These are phyloP conservation scores for Tetranychus piercei DNA, from an alignment of 2,888 invertebrate species.

Conservation along the genomic window DNA sequence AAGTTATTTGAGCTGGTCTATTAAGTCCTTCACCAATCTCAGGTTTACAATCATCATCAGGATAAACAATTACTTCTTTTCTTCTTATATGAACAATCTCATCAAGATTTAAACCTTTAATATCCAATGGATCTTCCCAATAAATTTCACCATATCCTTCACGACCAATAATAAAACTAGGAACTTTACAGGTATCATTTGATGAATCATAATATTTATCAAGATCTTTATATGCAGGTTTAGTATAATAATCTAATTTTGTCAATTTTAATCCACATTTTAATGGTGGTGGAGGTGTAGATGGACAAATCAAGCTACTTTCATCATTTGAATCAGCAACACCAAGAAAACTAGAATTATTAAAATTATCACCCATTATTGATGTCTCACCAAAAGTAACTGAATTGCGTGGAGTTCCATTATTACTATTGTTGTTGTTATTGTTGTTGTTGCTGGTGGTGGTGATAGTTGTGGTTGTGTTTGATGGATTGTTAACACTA, in stretches of 20 bases:
- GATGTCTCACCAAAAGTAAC: neutral
- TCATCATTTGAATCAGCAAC: neutral
- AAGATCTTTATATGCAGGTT: constrained; percentile 65
- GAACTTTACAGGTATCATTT: constrained; percentile 60
- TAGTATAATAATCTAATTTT: constrained; percentile 71
- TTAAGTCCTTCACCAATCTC: constrained; percentile 70
- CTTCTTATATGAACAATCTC: constrained; percentile 73
- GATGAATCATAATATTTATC: constrained; percentile 46
- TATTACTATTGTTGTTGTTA: too few relatives aligned
- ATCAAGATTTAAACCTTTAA: constrained; percentile 66
- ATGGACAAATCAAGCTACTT: neutral
- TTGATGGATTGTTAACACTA: neutral
- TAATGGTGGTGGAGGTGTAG: constrained; percentile 4
- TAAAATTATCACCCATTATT: neutral
- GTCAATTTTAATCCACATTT: constrained; percentile 36
- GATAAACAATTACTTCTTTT: constrained; percentile 86
- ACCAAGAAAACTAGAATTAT: neutral
- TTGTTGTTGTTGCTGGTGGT: neutral
- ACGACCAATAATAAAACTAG: constrained; percentile 70
- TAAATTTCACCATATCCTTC: constrained; percentile 74
- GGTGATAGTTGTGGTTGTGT: neutral
- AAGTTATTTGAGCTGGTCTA: constrained; percentile 62
- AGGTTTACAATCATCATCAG: constrained; percentile 64
- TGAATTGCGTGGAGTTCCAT: neutral
- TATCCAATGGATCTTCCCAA: constrained; percentile 64